Conservation (phyloP, 2,797 vertebrate species). For the Acanthornis magna region DNA sequence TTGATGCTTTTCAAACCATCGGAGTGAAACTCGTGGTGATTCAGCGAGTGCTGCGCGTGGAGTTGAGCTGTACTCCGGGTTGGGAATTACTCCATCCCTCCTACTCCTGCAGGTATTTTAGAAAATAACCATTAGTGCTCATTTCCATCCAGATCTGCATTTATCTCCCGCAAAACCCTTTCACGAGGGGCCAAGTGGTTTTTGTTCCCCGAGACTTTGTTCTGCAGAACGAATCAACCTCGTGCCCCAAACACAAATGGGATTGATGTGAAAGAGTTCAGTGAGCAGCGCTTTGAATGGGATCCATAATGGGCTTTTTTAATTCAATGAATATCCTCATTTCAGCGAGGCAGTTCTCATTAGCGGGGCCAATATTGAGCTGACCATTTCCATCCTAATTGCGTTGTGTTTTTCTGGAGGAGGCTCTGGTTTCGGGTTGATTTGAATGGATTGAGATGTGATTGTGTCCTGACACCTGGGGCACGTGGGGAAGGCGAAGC, state of each 20-base stretch:
- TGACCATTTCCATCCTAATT: slow-evolving; percentile 75
- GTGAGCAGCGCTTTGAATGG: slow-evolving; percentile 66
- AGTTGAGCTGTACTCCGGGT: background rate
- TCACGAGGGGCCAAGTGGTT: background rate
- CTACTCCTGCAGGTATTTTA: background rate
- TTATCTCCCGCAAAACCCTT: background rate
- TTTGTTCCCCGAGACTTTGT: slow-evolving; percentile 16
- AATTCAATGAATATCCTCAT: slow-evolving; percentile 78
- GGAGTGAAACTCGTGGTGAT: background rate
- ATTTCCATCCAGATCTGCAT: accelerated
- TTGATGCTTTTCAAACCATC: background rate
- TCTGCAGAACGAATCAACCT: slow-evolving; percentile 60
- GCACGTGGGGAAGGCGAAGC: background rate
- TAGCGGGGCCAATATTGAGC: slow-evolving; percentile 61
- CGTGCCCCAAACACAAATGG: slow-evolving; percentile 57
- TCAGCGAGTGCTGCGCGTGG: background rate
- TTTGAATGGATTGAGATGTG: slow-evolving; percentile 68
- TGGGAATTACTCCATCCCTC: background rate
- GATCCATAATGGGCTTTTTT: slow-evolving; percentile 74
- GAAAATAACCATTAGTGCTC: background rate
- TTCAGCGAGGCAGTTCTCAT: slow-evolving; percentile 74
- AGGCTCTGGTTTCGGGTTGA: slow-evolving; percentile 59
- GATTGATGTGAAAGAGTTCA: slow-evolving; percentile 72
- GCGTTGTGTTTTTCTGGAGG: slow-evolving; percentile 49
- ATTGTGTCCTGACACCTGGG: slow-evolving; percentile 33